A percentile compares a stretch with the other conserved stretches of the same genome.
These are phyloP conservation scores for Diabrotica undecimpunctata DNA, from an alignment of 1,140 invertebrate genomes.

Conservation along the genomic window DNA sequence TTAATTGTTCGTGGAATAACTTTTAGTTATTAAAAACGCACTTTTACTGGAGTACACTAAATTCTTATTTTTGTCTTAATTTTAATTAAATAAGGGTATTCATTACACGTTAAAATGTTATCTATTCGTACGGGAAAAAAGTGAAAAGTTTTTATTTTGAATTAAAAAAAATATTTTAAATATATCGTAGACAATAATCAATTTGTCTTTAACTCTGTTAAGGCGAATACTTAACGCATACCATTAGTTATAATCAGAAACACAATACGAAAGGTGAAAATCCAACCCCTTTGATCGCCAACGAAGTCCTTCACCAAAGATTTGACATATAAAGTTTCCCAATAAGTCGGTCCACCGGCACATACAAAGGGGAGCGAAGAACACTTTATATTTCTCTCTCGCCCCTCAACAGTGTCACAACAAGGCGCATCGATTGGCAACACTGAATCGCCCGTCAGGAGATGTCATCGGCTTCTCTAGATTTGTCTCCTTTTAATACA, in stretches of 20 bases:
- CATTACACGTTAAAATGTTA: too few species aligned
- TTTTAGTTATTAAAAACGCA: too few species aligned
- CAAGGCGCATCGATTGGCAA: constrained; percentile 34
- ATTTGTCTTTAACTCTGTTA: too few species aligned
- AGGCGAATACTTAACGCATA: neutral
- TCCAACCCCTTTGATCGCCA: neutral
- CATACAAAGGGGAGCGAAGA: constrained; percentile 15
- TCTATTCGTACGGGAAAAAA: too few species aligned
- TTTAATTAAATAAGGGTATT: too few species aligned
- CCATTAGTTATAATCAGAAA: neutral
- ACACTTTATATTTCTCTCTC: constrained; percentile 10
- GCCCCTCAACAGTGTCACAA: constrained; percentile 30
- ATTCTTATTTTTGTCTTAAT: too few species aligned
- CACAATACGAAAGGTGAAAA: neutral
- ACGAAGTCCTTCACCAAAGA: neutral
- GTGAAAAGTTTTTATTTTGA: too few species aligned
- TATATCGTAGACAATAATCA: too few species aligned
- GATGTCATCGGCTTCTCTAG: constrained; percentile 26
- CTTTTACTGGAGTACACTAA: too few species aligned
- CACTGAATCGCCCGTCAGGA: constrained; percentile 31
- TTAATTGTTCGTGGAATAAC: too few species aligned
- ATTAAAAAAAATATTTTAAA: too few species aligned
- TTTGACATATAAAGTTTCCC: constrained; percentile 26
- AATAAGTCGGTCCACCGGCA: constrained; percentile 14
- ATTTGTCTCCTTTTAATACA: neutral